Evolutionary conservation across 2,797 vertebrate species (phyloP).

Genomic region (Aplochiton taeniatus): DNA sequence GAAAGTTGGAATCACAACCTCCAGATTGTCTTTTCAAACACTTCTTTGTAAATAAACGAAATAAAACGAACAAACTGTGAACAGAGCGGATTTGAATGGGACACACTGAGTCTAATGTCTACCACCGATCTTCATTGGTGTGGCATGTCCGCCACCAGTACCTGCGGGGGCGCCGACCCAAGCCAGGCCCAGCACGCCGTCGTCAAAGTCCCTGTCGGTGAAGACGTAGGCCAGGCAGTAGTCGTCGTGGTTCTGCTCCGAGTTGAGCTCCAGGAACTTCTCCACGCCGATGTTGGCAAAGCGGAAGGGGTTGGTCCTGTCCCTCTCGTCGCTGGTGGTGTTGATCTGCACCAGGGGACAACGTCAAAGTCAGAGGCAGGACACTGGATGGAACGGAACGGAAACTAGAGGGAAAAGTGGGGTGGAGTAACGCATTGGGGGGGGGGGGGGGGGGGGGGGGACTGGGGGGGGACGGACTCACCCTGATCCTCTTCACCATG

Average conservation of each 20-base stretch:
- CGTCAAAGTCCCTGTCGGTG: slow-evolving; percentile 97
- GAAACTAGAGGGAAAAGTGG: too few relatives aligned
- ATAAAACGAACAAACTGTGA: slow-evolving; percentile 5
- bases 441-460: too few relatives aligned
- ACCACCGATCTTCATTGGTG: too few relatives aligned
- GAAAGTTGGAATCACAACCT: slow-evolving; percentile 13
- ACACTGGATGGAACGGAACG: neutral
- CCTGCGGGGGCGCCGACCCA: slow-evolving; percentile 98
- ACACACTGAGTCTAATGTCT: neutral
- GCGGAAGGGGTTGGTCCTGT: slow-evolving; percentile 92
- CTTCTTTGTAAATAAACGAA: too few relatives aligned
- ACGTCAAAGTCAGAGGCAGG: neutral
- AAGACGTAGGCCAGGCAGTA: slow-evolving; percentile 98
- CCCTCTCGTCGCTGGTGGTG: slow-evolving; percentile 87
- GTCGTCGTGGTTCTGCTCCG: slow-evolving; percentile 97
- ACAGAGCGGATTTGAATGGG: neutral
- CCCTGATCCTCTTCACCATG: slow-evolving; percentile 98
- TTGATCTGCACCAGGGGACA: slow-evolving; percentile 82
- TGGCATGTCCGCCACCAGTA: slow-evolving; percentile 52
- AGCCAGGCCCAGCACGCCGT: slow-evolving; percentile 93
- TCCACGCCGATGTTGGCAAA: slow-evolving; percentile 98
- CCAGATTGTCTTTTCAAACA: too few relatives aligned
- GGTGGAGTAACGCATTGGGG: too few relatives aligned
- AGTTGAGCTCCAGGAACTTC: slow-evolving; percentile 97
- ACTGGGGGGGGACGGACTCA: slow-evolving; percentile 64